Conservation (phyloP, 2,797 vertebrate species). For the Remorina albescens region DNA sequence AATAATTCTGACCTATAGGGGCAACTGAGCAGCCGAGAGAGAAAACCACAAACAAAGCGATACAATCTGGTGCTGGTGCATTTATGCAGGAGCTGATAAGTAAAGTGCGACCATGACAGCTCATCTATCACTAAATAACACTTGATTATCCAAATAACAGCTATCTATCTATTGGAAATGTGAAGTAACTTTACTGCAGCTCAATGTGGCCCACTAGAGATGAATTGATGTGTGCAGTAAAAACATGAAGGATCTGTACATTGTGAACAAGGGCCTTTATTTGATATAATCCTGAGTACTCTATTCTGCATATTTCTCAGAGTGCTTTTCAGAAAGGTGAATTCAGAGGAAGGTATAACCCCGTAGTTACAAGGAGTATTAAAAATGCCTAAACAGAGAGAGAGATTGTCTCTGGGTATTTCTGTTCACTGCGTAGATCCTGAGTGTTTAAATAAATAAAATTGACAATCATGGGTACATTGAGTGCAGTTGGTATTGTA, state of each 20-base stretch:
- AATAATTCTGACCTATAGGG: too few species aligned
- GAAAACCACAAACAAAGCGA: too few species aligned
- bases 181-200: constrained; percentile 5
- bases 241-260: not conserved
- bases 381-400: constrained; percentile 4
- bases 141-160: constrained; percentile 3
- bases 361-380: constrained; percentile 19
- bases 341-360: constrained; percentile 6
- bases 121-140: not conserved
- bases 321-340: constrained; percentile 17
- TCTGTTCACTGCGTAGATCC: not conserved
- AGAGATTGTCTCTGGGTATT: not conserved
- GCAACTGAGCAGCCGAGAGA: too few species aligned
- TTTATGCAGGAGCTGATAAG: too few species aligned
- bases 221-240: constrained; percentile 13
- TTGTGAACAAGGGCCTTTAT: not conserved
- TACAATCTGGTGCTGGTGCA: too few species aligned
- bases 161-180: not conserved
- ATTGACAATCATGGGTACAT: not conserved
- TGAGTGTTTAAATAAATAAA: constrained; percentile 5
- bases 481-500: not conserved
- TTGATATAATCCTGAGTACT: constrained; percentile 2
- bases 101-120: too few species aligned
- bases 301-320: constrained; percentile 17
- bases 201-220: constrained; percentile 10